These are phyloP conservation scores for Stenichneumon culpator DNA, from an alignment of 2,888 invertebrate species.

Conservation along the genomic window DNA sequence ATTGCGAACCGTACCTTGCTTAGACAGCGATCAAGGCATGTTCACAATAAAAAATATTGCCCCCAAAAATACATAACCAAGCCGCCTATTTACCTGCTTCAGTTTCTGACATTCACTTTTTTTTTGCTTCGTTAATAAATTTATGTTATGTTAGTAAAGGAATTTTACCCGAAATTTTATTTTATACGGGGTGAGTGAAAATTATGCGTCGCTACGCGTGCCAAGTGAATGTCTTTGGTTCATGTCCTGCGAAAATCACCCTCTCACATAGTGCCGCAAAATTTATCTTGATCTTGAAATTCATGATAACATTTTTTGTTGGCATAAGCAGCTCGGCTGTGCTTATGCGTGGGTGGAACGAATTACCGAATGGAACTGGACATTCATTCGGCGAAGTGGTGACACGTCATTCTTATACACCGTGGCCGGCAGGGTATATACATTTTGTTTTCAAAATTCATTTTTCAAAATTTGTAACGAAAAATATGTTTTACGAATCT, in stretches of 20 bases:
- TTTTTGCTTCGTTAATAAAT: not conserved
- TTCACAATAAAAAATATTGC: not conserved
- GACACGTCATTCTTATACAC: not conserved
- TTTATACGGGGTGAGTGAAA: not conserved
- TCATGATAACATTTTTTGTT: not conserved
- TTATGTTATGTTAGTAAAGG: not conserved
- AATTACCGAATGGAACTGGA: not conserved
- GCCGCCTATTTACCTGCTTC: not conserved
- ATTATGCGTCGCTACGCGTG: not conserved
- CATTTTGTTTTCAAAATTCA: too few relatives aligned
- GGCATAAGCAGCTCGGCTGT: not conserved
- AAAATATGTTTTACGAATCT: not conserved
- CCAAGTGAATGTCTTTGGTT: not conserved
- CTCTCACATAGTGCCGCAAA: not conserved
- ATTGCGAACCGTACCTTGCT: conserved; percentile 29
- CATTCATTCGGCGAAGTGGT: not conserved
- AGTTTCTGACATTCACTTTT: not conserved
- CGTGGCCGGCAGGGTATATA: not conserved
- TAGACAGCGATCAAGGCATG: conserved; percentile 29
- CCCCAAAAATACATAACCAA: not conserved
- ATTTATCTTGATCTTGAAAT: not conserved
- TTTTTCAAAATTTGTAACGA: too few relatives aligned
- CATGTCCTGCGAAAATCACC: not conserved
- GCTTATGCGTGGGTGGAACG: not conserved
- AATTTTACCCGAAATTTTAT: not conserved